Base-by-base conservation (phyloP, 2,113 vertebrate genomes). In the Vulpes ferrilata region DNA sequence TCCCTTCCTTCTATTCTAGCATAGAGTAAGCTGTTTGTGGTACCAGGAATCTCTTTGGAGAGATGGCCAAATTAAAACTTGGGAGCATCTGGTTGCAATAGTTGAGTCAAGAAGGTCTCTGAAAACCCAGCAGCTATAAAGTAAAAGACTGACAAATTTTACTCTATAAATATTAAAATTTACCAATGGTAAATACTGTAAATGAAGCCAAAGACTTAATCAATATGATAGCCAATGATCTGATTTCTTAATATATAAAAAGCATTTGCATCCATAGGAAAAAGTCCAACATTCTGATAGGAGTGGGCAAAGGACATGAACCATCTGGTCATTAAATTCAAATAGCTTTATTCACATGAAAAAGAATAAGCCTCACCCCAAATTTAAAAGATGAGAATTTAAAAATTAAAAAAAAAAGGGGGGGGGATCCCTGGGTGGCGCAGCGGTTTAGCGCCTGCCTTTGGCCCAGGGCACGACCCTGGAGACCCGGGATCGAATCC, bases 311-410 rank as follows among this genome's bases (percentile, higher is more conserved):
- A 96, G n/a, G 12, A 78, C 35, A 73, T 88, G 67, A 89, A 81
- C 19, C n/a, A 60, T 60, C 69, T 43, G 11, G 35, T 84, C n/a
- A 81, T 30, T 38, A 11, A 90, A 88, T 83, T 95, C 48, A 71
- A 79, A 74, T 80, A 48, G 76, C 15, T 62, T 93, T 88, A 48
- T 27, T 82, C 55, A 62, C 32, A 16, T 85, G 65, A 88, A 91
- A 95, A 96, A 93, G 3, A 95, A 97, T 16, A 94, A 89, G 74
- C 13, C 48, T 90, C 92, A 65, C 11, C 67, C 81, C 93, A 91
- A 74, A 88, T 64, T 74, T 69, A 69, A 91, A 84, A 92, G 30
- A 85, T 43, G 35, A 35, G 35, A 35, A 35, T 35, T 35, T 35
- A 35, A 35, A 35, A 35, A 35, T 35, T 35, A 35, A 35, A 35